Evolutionary conservation across 2,113 vertebrate genomes (phyloP).

Genomic region (Cebus imitator): DNA sequence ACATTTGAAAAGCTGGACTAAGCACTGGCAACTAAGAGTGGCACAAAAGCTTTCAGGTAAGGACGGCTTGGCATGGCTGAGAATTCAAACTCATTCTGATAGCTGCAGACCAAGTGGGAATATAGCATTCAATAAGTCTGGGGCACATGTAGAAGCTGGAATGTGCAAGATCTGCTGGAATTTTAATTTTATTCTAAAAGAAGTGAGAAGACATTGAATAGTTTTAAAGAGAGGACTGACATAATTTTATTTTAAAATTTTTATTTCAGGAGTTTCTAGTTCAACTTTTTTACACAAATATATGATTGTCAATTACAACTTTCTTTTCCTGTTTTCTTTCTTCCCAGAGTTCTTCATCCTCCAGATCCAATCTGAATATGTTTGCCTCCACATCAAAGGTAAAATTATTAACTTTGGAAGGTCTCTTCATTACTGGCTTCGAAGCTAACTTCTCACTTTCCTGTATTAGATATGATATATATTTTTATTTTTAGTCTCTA

Average conservation of each 20-base stretch:
- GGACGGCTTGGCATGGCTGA: not conserved
- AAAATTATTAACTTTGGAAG: not conserved
- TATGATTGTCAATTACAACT: not conserved
- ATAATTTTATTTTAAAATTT: not conserved
- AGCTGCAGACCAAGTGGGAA: too few species aligned
- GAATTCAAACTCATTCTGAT: not conserved
- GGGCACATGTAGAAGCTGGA: not conserved
- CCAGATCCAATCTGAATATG: not conserved
- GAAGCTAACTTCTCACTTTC: not conserved
- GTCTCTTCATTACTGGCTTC: not conserved
- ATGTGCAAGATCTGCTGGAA: not conserved
- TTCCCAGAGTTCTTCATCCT: not conserved
- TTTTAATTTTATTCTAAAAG: not conserved
- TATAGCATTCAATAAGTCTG: not conserved
- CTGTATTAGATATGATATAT: not conserved
- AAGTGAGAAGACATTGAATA: not conserved
- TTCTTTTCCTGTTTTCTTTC: not conserved
- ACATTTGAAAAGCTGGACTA: not conserved
- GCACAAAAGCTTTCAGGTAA: not conserved
- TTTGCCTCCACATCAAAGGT: not conserved
- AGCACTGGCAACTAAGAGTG: not conserved
- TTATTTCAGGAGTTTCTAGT: not conserved
- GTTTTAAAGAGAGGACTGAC: not conserved
- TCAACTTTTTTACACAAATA: not conserved
- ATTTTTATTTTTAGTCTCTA: too few species aligned